These are phyloP conservation scores for Paguma larvata DNA, from an alignment of 2,797 vertebrate species.

Conservation along the genomic window DNA sequence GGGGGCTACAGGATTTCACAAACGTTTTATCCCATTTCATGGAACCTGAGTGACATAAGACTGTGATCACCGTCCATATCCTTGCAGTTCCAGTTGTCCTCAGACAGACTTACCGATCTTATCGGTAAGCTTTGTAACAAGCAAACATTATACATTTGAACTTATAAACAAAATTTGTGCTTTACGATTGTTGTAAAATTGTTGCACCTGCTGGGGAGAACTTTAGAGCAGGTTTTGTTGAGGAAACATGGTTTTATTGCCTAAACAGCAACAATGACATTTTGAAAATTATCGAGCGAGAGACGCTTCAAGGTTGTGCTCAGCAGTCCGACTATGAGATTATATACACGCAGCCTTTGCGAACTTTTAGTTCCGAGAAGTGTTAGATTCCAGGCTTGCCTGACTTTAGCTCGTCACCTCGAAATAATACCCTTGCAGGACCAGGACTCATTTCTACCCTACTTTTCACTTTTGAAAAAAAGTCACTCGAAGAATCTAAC, in stretches of 20 bases:
- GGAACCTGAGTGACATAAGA: neutral
- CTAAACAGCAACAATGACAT: neutral
- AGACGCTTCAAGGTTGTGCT: neutral
- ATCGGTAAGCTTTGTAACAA: neutral
- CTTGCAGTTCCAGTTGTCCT: neutral
- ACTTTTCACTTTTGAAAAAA: slow-evolving; percentile 62
- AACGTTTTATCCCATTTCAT: neutral
- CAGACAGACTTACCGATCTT: neutral
- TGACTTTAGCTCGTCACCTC: neutral
- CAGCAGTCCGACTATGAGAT: neutral
- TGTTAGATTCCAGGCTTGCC: neutral
- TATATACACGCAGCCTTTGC: too few species aligned
- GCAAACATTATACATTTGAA: neutral
- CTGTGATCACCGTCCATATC: neutral
- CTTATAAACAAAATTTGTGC: neutral
- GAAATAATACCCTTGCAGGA: neutral
- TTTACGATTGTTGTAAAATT: neutral
- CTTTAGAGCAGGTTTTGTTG: neutral
- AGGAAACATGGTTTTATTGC: neutral
- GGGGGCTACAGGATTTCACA: neutral
- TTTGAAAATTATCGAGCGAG: neutral
- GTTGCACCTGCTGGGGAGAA: neutral
- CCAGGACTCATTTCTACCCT: neutral
- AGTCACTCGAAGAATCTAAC: slow-evolving; percentile 32
- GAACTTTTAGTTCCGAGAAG: neutral